Base-by-base conservation (phyloP, 2,888 invertebrate genomes). In the Meiosimyza decipiens region DNA sequence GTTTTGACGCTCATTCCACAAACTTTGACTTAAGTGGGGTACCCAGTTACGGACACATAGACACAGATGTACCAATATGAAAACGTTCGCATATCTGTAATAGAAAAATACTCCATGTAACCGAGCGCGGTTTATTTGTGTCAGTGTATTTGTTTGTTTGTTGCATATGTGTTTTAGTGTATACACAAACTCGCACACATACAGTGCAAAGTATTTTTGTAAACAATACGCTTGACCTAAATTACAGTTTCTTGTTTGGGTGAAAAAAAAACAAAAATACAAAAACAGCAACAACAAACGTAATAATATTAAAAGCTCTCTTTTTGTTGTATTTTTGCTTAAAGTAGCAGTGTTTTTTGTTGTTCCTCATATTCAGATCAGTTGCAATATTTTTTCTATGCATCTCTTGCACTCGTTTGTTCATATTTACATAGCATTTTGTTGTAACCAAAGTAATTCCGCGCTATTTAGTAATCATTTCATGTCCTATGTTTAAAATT, bases 201-300 rank as follows among this genome's bases (percentile, higher is more conserved):
- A 64, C 54, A 18, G 40, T 57, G n/a, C 3, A 60, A 57, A 78
- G 82, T 84, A 82, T 73, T 76, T 83, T 86, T 82, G 83, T 86
- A 84, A 86, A 84, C 86, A 86, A 85, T 85, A 86, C 83, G 85
- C 85, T 86, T 85, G 85, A 86, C 85, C 85, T 84, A 86, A 85
- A 80, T 80, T 80, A 75, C 71, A 72, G 82, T 81, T 82, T 81
- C 83, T 82, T 83, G 84, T 83, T 82, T 78, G 74, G 73, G 72
- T 73, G 64, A 72, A 59, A 60, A 33, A 65, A 70, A 74, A 75
- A n/a, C n/a, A n/a, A n/a, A 75, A 75, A 73, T 22, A 22, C 74
- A 4, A 4, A 3, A 28, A 73, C 72, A 76, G 76, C 74, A 78
- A 79, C 77, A 78, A 72, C 67, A 62, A 75, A 65, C 59, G 33